These are phyloP conservation scores for Caranx melampygus DNA, from an alignment of 2,113 vertebrate genomes.

Conservation along the genomic window DNA sequence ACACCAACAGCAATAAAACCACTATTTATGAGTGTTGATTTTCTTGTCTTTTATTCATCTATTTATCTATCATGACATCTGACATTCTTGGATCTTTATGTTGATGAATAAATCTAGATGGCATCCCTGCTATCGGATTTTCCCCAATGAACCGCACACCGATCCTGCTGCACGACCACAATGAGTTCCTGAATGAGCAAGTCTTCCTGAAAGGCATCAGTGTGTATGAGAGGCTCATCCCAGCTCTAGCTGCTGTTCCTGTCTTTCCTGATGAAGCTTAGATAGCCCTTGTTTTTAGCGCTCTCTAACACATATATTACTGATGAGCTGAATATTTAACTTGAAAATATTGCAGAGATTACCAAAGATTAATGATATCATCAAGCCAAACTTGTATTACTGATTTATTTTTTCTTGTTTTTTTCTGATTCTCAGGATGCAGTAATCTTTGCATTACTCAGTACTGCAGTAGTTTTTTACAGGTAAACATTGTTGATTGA, in stretches of 20 bases:
- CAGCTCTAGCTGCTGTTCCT: slow-evolving; percentile 86
- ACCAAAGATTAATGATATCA: slow-evolving; percentile 75
- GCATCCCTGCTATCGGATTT: slow-evolving; percentile 93
- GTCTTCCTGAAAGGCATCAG: slow-evolving; percentile 92
- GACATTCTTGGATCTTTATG: neutral
- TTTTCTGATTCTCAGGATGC: slow-evolving; percentile 76
- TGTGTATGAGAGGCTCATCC: slow-evolving; percentile 88
- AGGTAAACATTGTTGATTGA: slow-evolving; percentile 20
- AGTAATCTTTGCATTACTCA: slow-evolving; percentile 44
- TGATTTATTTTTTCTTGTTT: slow-evolving; percentile 29
- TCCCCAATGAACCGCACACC: slow-evolving; percentile 96
- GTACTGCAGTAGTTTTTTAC: slow-evolving; percentile 27
- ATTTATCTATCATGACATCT: neutral
- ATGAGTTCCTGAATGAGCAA: slow-evolving; percentile 91
- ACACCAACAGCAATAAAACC: neutral
- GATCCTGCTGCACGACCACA: slow-evolving; percentile 93
- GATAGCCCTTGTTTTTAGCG: slow-evolving; percentile 43
- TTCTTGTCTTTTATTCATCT: neutral
- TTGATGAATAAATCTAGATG: slow-evolving; percentile 76
- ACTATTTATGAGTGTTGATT: neutral
- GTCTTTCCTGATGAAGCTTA: slow-evolving; percentile 79
- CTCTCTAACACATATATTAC: slow-evolving; percentile 37
- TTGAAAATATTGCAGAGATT: slow-evolving; percentile 62
- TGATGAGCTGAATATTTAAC: slow-evolving; percentile 53
- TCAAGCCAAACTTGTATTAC: slow-evolving; percentile 42